Percentiles rank a stretch among this genome's conserved stretches.
These are phyloP conservation scores for Thymelicus acteon DNA, from an alignment of 2,888 invertebrate genomes.

Conservation along the genomic window DNA sequence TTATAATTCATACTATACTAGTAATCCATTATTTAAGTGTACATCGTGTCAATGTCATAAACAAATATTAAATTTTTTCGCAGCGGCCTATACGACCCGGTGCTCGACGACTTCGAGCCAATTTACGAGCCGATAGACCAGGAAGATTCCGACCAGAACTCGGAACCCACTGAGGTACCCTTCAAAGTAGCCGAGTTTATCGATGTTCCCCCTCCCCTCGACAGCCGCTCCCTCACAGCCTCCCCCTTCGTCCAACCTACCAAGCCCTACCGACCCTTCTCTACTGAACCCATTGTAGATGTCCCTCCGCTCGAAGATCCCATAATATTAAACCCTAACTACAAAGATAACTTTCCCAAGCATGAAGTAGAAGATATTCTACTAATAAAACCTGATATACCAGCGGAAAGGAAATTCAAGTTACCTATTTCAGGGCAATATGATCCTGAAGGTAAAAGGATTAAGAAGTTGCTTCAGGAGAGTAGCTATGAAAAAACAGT, in stretches of 20 bases:
- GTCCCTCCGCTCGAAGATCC: slow-evolving; percentile 70
- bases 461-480: slow-evolving; percentile 41
- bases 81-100: slow-evolving; percentile 79
- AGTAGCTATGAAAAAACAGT: slow-evolving; percentile 38
- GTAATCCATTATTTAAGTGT: too few species aligned
- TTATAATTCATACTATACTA: too few species aligned
- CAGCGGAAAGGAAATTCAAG: slow-evolving; percentile 61
- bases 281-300: slow-evolving; percentile 62
- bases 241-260: slow-evolving; percentile 59
- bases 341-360: slow-evolving; percentile 61
- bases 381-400: slow-evolving; percentile 43
- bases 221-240: slow-evolving; percentile 57
- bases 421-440: slow-evolving; percentile 71
- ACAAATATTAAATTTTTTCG: slow-evolving; percentile 44
- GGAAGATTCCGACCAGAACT: slow-evolving; percentile 72
- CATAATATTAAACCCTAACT: slow-evolving; percentile 67
- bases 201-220: slow-evolving; percentile 46
- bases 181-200: slow-evolving; percentile 56
- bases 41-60: neutral
- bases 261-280: slow-evolving; percentile 70
- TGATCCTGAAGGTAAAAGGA: slow-evolving; percentile 61
- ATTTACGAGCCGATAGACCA: slow-evolving; percentile 67
- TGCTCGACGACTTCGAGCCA: slow-evolving; percentile 71
- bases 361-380: slow-evolving; percentile 45
- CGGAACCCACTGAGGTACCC: slow-evolving; percentile 72